phyloP scores from a whole-genome alignment of 2,113 vertebrate genomes.

The Equus quagga region DNA sequence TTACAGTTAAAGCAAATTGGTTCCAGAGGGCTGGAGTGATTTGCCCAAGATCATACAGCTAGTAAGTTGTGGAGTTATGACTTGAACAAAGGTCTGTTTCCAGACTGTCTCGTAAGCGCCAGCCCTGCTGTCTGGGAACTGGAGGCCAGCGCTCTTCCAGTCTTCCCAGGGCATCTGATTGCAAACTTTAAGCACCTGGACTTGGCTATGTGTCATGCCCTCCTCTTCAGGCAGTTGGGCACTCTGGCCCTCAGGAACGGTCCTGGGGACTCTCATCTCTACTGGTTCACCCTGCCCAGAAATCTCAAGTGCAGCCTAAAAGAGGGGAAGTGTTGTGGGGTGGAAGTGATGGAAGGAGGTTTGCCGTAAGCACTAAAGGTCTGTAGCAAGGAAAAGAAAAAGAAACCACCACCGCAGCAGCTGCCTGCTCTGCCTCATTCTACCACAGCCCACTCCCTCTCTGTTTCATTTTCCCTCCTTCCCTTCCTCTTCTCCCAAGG shows the following conservation, averaged over 20 bases:
- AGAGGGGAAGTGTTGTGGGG: background rate
- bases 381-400: background rate
- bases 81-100: background rate
- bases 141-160: background rate
- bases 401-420: background rate
- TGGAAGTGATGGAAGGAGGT: background rate
- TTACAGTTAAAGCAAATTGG: background rate
- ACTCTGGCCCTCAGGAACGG: background rate
- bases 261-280: background rate
- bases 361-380: background rate
- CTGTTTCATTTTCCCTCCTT: background rate
- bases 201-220: background rate
- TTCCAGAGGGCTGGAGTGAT: background rate
- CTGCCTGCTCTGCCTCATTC: too few relatives aligned
- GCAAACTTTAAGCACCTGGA: background rate
- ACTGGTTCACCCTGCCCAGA: background rate
- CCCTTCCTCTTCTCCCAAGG: background rate
- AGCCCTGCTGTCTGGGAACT: background rate
- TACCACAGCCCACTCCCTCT: background rate
- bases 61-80: background rate
- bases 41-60: background rate
- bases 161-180: background rate
- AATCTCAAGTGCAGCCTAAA: background rate
- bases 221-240: background rate
- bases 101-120: background rate